Percentiles rank a stretch among this genome's conserved stretches.
Conservation (phyloP, 2,113 vertebrate genomes). For the Rhinoderma darwinii region DNA sequence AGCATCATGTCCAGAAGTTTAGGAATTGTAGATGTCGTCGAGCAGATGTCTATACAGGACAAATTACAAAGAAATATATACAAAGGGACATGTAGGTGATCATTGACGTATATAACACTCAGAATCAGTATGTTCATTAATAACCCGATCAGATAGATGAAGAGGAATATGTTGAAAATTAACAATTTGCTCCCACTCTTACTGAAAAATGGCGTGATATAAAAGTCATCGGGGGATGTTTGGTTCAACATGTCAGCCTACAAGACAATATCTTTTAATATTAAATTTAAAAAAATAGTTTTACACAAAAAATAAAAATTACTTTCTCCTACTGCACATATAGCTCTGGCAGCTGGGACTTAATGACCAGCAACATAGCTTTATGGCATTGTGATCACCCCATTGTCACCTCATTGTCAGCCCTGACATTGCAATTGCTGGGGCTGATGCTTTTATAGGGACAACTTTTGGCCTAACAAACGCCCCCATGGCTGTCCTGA, state of each 20-base stretch:
- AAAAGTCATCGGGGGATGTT: neutral
- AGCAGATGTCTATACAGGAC: constrained; percentile 61
- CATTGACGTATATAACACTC: constrained; percentile 22
- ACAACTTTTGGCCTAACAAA: no score
- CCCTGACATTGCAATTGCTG: no score
- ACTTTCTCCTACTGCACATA: no score
- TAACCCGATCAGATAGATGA: constrained; percentile 50
- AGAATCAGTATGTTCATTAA: constrained; percentile 56
- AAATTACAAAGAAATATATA: constrained; percentile 62
- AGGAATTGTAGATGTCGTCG: constrained; percentile 54
- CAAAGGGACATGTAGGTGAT: constrained; percentile 56
- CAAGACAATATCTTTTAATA: neutral
- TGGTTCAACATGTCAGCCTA: neutral
- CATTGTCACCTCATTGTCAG: no score
- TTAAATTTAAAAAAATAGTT: neutral
- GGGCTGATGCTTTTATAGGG: no score
- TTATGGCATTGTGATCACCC: no score
- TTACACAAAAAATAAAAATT: no score
- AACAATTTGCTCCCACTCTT: neutral
- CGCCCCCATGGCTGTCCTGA: no score
- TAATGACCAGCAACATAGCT: no score
- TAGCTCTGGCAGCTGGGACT: no score
- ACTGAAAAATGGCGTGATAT: neutral
- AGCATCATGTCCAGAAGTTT: constrained; percentile 54
- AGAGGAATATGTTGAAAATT: constrained; percentile 9